phyloP scores from a whole-genome alignment of 2,797 vertebrate genomes.

The Pogoniulus pusillus region DNA sequence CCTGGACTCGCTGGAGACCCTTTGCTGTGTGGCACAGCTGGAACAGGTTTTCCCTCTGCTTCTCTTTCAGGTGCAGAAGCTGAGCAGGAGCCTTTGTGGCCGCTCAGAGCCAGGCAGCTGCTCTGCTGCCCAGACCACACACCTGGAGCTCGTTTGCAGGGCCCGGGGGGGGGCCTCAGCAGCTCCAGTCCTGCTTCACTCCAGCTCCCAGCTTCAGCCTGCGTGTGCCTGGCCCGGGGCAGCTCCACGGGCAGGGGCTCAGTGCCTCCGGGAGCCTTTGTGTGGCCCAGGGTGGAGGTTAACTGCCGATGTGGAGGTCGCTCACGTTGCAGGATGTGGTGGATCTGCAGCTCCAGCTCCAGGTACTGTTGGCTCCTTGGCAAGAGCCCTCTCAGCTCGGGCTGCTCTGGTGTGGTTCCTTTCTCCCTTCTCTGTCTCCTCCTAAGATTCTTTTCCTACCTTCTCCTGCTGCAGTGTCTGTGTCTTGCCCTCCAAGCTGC shows the following conservation, averaged over 20 bases:
- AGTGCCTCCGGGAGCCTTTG: accelerated
- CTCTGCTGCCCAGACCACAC: neutral
- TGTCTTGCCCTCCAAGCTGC: accelerated
- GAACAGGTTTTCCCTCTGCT: neutral
- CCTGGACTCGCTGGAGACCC: too few relatives aligned
- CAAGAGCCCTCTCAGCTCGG: accelerated
- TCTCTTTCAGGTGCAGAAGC: neutral
- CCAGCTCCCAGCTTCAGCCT: neutral
- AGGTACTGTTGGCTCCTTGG: accelerated
- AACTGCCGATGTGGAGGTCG: too few relatives aligned
- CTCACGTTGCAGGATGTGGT: accelerated
- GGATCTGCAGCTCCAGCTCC: neutral
- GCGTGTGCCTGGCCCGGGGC: accelerated
- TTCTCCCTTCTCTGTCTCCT: neutral
- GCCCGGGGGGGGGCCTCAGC: neutral
- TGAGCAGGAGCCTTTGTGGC: neutral
- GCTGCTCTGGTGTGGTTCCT: accelerated
- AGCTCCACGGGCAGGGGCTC: accelerated
- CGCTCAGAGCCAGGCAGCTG: neutral
- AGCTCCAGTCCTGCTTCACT: neutral
- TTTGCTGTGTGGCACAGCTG: neutral
- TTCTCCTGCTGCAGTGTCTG: neutral
- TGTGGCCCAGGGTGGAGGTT: accelerated
- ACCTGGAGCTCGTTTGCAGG: neutral
- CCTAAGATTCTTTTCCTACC: accelerated